Conservation (phyloP, 2,888 invertebrate species). For the Dysmachus trigonus region DNA sequence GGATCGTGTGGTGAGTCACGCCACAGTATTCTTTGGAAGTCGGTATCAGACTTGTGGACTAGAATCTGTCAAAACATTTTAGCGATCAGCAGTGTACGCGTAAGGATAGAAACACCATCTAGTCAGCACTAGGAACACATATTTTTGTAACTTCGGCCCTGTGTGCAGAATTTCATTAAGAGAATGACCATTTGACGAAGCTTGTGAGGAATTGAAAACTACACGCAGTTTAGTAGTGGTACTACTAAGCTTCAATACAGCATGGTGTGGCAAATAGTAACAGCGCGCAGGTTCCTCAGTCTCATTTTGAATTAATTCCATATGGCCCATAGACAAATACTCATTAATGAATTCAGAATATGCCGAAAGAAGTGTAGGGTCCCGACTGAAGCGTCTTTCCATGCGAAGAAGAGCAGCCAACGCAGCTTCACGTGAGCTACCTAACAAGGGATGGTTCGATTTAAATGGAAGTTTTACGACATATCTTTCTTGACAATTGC, state of each 20-base stretch:
- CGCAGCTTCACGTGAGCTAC: not conserved
- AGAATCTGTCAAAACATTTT: conserved; percentile 9
- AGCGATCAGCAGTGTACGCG: not conserved
- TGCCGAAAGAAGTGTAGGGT: not conserved
- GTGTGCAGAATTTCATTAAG: not conserved
- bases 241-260: no score
- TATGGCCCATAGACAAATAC: not conserved
- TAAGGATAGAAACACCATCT: not conserved
- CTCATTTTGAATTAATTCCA: not conserved
- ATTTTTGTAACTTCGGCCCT: conserved; percentile 6
- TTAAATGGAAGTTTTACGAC: not conserved
- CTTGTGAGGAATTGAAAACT: not conserved
- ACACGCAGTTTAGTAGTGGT: not conserved
- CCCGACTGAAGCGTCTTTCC: not conserved
- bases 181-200: not conserved
- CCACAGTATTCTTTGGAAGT: not conserved
- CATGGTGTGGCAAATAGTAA: conserved; percentile 5
- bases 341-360: not conserved
- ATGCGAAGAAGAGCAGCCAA: not conserved
- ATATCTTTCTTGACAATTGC: not conserved
- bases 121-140: not conserved
- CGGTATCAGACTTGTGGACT: not conserved
- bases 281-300: not conserved
- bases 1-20: not conserved
- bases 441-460: not conserved